Conservation (phyloP, 2,797 vertebrate genomes). For the Kryptolebias ocellatus region DNA sequence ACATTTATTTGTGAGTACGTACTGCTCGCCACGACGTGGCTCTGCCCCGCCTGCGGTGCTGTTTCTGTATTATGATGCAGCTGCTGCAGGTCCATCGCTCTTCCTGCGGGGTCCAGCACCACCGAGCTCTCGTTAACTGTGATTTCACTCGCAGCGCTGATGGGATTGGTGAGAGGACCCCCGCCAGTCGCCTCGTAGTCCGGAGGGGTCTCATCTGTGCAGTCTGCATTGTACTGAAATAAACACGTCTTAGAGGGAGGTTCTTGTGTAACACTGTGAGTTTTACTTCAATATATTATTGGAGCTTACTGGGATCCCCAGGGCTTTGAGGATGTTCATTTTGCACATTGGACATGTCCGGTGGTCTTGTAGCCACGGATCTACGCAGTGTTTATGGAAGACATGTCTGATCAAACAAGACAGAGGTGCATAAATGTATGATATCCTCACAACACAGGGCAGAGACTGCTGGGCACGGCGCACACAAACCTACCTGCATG, state of each 20-base stretch:
- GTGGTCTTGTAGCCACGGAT: conserved; percentile 98
- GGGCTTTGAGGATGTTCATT: conserved; percentile 99
- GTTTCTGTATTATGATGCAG: conserved; percentile 83
- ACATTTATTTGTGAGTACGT: conserved; percentile 71
- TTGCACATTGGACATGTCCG: conserved; percentile 99
- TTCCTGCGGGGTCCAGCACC: conserved; percentile 85
- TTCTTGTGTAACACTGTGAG: background rate
- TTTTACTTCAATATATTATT: background rate
- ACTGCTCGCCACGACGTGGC: conserved; percentile 87
- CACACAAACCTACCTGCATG: conserved; percentile 88
- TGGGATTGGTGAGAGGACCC: conserved; percentile 86
- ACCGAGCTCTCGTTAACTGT: conserved; percentile 92
- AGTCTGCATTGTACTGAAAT: conserved; percentile 89
- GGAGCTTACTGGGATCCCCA: conserved; percentile 85
- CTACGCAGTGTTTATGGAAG: conserved; percentile 98
- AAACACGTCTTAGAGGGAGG: conserved; percentile 1
- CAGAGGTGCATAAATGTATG: background rate
- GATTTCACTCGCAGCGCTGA: conserved; percentile 91
- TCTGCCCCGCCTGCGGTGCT: conserved; percentile 79
- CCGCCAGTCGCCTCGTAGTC: conserved; percentile 90
- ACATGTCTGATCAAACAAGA: conserved; percentile 87
- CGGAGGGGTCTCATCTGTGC: conserved; percentile 89
- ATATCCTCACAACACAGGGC: background rate
- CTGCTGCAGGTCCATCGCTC: conserved; percentile 82
- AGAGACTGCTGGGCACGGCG: background rate